phyloP scores from a whole-genome alignment of 2,888 invertebrate species.

The Ypsolopha sequella region DNA sequence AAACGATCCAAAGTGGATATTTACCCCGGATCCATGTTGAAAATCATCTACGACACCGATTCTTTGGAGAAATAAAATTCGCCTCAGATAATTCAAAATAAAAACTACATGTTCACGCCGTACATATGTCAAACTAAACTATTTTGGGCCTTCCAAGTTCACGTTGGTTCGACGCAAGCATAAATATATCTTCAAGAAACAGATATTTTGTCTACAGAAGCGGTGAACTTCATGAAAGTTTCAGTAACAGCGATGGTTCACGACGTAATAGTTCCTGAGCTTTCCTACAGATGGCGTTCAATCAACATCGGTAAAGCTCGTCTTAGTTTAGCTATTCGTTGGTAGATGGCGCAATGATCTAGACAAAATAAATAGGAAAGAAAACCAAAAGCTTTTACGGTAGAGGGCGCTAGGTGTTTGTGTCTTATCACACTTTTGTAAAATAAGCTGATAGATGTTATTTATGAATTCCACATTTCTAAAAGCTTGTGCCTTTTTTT shows the following conservation, averaged over 20 bases:
- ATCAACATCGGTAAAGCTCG: not conserved
- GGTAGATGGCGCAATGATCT: conserved; percentile 22
- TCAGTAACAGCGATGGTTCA: conserved; percentile 16
- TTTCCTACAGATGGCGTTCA: conserved; percentile 31
- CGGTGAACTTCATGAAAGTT: conserved; percentile 11
- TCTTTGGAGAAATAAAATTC: conserved; percentile 41
- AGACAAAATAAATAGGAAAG: no score
- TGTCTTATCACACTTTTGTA: no score
- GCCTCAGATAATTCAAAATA: conserved; percentile 52
- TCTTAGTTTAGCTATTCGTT: conserved; percentile 11
- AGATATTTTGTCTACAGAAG: conserved; percentile 6
- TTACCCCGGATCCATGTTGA: conserved; percentile 62
- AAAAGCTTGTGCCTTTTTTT: no score
- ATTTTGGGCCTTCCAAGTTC: conserved; percentile 64
- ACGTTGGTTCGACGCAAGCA: conserved; percentile 44
- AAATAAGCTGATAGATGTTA: no score
- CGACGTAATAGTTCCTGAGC: not conserved
- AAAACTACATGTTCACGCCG: conserved; percentile 64
- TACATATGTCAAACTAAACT: conserved; percentile 66
- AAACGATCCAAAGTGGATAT: conserved; percentile 23
- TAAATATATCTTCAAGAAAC: conserved; percentile 29
- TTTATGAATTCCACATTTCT: no score
- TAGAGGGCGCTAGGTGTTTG: no score
- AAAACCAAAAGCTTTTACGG: no score
- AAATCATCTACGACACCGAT: conserved; percentile 37